Base-by-base conservation (phyloP, 2,888 invertebrate genomes). In the Dasysyrphus tricinctus region DNA sequence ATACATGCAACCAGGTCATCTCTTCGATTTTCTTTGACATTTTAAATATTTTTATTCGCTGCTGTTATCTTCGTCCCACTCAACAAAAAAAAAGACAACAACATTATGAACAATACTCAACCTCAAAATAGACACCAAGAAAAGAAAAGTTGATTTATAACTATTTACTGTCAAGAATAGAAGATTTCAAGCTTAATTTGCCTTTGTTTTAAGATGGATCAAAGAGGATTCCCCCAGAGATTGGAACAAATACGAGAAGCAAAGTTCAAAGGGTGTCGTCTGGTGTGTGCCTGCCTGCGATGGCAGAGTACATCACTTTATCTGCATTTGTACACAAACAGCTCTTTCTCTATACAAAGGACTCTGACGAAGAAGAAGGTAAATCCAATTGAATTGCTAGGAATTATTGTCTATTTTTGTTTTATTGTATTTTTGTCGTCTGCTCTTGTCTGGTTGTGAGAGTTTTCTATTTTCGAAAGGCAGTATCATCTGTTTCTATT, bases 141-240 rank as follows among this genome's bases (percentile, higher is more conserved):
- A 11, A 49, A 29, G 37, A 49, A 73, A 63, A 85, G 61, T 77
- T 77, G 73, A 84, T 77, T 76, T 77, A 84, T 72, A 84, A 72
- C 84, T 69, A 77, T 85, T 80, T 69, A 85, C 73, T 69, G 77
- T 69, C 65, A 47, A 44, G 77, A 3, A 24, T 24, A 39, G 56
- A 42, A 70, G 29, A 77, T 42, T 77, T 73, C 49, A 56, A 77
- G 54, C 59, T 85, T 80, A 80, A 85, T 85, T 80, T 80, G 73
- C 37, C 54, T 76, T n/a, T 76, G 59, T 47, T 80, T 80, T 67
- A 76, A 49, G 57, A 32, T 6, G 59, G 80, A 84, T 80, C 44
- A 77, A 42, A 69, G 47, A 7, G 69, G 77, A 80, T 77, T 49
- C 34, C 39, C 14, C 39, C 14, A 74, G 47, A 56, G 63, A 80